phyloP scores from a whole-genome alignment of 2,888 invertebrate species.

The Apotomis capreana region DNA sequence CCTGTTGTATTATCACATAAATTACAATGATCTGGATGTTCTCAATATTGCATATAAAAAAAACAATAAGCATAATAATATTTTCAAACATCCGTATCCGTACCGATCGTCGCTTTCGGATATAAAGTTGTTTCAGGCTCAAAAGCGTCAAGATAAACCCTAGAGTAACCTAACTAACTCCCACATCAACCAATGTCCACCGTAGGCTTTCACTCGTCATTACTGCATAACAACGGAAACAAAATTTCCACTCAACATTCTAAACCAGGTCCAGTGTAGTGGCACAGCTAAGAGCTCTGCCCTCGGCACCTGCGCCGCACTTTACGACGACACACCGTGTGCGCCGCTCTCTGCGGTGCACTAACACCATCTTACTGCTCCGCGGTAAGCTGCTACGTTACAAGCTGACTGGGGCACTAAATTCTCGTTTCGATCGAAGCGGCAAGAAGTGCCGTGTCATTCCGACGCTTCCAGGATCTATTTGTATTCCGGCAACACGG shows the following conservation, averaged over 20 bases:
- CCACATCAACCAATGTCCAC: too few relatives aligned
- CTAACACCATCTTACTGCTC: conserved; percentile 24
- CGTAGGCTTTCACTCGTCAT: background rate
- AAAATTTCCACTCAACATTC: background rate
- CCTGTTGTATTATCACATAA: too few relatives aligned
- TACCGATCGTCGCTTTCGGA: too few relatives aligned
- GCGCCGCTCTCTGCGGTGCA: background rate
- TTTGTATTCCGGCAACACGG: conserved; percentile 22
- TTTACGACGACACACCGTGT: conserved; percentile 18
- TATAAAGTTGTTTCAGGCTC: too few relatives aligned
- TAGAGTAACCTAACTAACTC: too few relatives aligned
- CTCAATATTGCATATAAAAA: too few relatives aligned
- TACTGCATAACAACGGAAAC: background rate
- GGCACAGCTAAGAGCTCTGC: background rate
- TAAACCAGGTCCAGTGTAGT: background rate
- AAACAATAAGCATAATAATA: too few relatives aligned
- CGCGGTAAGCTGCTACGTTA: conserved; percentile 12
- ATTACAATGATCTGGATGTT: too few relatives aligned
- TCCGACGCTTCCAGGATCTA: background rate
- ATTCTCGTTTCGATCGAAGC: conserved; percentile 13
- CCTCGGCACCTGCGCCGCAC: conserved; percentile 28
- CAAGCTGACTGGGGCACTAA: conserved; percentile 1
- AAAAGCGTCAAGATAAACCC: too few relatives aligned
- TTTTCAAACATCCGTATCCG: too few relatives aligned
- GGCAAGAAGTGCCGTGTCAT: background rate